A percentile compares a stretch with the other conserved stretches of the same genome.
Evolutionary conservation across 2,113 vertebrate genomes (phyloP).

Genomic region (Talpa occidentalis): DNA sequence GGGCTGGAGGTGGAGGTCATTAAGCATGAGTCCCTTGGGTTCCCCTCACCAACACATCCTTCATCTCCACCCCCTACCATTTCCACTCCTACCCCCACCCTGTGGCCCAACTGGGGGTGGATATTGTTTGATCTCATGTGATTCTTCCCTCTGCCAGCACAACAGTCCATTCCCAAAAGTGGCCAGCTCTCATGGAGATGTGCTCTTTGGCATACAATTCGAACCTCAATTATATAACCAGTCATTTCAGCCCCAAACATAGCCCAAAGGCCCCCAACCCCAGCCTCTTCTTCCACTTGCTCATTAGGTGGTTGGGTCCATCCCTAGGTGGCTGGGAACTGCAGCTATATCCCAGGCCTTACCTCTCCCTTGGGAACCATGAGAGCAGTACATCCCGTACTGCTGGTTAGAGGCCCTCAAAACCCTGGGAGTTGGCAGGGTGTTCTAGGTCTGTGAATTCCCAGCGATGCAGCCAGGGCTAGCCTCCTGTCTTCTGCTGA

Average conservation of each 20-base stretch:
- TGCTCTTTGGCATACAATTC: conserved; percentile 10
- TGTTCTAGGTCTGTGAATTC: neutral
- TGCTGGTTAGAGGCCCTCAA: neutral
- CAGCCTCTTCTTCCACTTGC: neutral
- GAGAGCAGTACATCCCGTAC: neutral
- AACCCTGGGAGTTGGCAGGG: neutral
- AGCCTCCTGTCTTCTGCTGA: neutral
- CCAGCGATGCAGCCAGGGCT: neutral
- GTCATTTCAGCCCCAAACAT: conserved; percentile 47
- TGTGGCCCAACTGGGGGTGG: conserved; percentile 10
- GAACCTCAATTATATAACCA: conserved; percentile 49
- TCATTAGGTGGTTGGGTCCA: neutral
- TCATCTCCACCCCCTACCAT: conserved; percentile 13
- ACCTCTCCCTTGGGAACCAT: neutral
- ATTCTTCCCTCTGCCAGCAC: neutral
- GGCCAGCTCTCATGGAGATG: neutral
- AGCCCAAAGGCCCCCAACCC: neutral
- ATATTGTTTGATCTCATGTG: conserved; percentile 42
- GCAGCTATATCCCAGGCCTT: neutral
- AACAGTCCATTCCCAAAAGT: conserved; percentile 44
- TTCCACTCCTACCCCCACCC: neutral
- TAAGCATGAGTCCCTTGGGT: conserved; percentile 63
- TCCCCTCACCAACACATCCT: neutral
- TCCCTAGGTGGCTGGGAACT: neutral
- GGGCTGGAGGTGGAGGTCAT: conserved; percentile 71